Percentiles rank a stretch among this genome's conserved stretches.
phyloP scores from a whole-genome alignment of 1,140 invertebrate genomes.

The Mya arenaria region DNA sequence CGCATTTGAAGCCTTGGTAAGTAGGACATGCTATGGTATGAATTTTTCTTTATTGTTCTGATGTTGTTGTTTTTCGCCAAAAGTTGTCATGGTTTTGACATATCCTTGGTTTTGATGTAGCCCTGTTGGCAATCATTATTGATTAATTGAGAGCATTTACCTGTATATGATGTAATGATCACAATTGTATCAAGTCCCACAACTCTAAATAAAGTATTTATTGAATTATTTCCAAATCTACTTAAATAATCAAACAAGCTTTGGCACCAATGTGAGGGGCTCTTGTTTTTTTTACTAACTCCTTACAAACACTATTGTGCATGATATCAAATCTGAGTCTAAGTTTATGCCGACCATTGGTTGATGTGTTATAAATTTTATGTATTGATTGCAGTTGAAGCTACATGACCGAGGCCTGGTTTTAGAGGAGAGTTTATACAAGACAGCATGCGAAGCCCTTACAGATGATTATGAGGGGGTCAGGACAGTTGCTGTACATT shows the following conservation, averaged over 20 bases:
- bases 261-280: too few species aligned
- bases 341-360: too few species aligned
- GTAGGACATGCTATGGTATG: conserved; percentile 64
- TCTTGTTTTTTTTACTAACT: too few species aligned
- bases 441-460: conserved; percentile 90
- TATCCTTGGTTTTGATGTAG: not conserved
- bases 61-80: too few species aligned
- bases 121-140: too few species aligned
- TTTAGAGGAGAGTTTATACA: conserved; percentile 90
- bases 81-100: not conserved
- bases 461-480: conserved; percentile 98
- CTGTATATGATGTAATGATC: not conserved
- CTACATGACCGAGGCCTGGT: conserved; percentile 91
- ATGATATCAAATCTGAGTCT: too few species aligned
- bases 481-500: conserved; percentile 90
- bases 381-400: conserved; percentile 80
- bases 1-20: conserved; percentile 92
- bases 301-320: too few species aligned
- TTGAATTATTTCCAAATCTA: too few species aligned
- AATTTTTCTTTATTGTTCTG: too few species aligned
- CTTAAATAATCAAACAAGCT: too few species aligned
- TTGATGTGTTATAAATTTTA: too few species aligned
- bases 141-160: not conserved
- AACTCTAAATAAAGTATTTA: too few species aligned
- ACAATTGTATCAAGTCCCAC: not conserved